Percentiles rank a stretch among this genome's conserved stretches.
Conservation (phyloP, 2,113 vertebrate species). For the Trachemys scripta region DNA sequence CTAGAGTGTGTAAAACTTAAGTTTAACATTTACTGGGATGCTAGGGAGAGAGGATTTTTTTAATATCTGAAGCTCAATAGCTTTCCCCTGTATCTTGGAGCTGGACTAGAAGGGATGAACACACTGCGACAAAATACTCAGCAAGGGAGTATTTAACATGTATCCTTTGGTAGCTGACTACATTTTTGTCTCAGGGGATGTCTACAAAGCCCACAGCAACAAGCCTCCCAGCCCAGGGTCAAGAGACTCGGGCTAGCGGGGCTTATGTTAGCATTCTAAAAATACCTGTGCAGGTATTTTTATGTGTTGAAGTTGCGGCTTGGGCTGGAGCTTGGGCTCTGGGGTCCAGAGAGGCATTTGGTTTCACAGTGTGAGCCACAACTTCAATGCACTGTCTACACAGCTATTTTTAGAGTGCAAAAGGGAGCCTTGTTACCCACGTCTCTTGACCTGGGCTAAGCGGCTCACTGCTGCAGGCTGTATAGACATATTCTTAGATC, state of each 20-base stretch:
- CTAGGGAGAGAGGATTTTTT: not conserved
- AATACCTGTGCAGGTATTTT: too few species aligned
- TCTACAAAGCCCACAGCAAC: not conserved
- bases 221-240: not conserved
- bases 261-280: too few species aligned
- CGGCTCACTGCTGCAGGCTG: not conserved
- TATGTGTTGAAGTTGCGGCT: too few species aligned
- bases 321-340: not conserved
- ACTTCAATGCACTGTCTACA: too few species aligned
- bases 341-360: not conserved
- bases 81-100: not conserved
- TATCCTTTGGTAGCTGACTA: not conserved
- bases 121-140: not conserved
- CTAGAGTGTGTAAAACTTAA: not conserved
- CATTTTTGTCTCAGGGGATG: not conserved
- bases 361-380: too few species aligned
- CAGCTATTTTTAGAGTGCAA: not conserved
- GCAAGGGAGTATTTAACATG: not conserved
- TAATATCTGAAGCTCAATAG: not conserved
- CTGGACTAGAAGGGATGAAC: not conserved
- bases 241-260: not conserved
- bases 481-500: not conserved
- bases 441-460: not conserved
- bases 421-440: not conserved
- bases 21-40: rapidly evolving